Evolutionary conservation across 30 jellyfish, hydroid and myxozoan species (phyloP).

Genomic region (Mastigias papua): DNA sequence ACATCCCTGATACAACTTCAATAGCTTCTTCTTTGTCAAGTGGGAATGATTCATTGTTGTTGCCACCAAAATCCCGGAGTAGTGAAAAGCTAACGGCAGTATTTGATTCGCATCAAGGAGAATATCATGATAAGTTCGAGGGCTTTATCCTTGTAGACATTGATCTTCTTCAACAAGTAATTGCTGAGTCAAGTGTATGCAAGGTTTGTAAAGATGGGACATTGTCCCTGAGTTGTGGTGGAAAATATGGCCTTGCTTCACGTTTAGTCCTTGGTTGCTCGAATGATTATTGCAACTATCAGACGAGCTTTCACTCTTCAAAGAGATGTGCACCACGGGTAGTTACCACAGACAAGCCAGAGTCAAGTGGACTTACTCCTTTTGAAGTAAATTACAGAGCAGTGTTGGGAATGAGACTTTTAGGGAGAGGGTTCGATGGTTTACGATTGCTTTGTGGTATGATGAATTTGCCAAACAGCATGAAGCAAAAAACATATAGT

Average conservation of each 20-base stretch:
- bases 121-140: neutral
- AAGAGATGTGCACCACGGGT: conserved; percentile 11
- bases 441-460: neutral
- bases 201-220: conserved; percentile 12
- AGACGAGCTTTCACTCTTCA: conserved; percentile 2
- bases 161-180: neutral
- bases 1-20: no score
- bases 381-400: conserved; percentile 27
- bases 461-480: conserved; percentile 17
- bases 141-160: conserved; percentile 2
- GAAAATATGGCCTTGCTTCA: conserved; percentile 15
- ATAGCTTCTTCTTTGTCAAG: no score
- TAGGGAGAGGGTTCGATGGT: conserved; percentile 11
- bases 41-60: neutral
- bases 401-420: conserved; percentile 27
- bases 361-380: conserved; percentile 24
- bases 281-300: neutral
- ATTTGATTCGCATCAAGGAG: neutral
- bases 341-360: conserved; percentile 7
- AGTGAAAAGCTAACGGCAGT: conserved; percentile 4
- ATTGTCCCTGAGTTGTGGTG: neutral
- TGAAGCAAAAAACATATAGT: conserved; percentile 4
- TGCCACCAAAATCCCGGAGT: conserved; percentile 9
- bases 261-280: neutral
- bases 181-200: conserved; percentile 14